Conservation (phyloP, 2,888 invertebrate species). For the Agrotis puta region DNA sequence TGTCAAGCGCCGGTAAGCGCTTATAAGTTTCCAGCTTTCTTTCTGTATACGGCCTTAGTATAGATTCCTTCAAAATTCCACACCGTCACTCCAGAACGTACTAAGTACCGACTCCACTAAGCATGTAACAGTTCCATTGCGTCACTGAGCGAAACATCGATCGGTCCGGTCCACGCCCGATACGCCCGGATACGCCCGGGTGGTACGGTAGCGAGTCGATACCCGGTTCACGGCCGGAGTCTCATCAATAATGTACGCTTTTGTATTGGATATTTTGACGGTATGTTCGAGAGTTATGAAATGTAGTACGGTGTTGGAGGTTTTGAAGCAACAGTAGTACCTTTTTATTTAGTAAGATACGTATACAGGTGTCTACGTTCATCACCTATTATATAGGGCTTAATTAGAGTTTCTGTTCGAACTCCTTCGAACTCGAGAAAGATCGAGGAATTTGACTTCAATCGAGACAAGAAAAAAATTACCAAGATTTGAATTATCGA, state of each 20-base stretch:
- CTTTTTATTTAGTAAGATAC: neutral
- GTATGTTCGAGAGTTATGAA: conserved; percentile 28
- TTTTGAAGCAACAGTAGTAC: neutral
- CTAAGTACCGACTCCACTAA: conserved; percentile 30
- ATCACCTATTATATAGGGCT: no score
- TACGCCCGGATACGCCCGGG: conserved; percentile 68
- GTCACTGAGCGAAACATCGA: conserved; percentile 70
- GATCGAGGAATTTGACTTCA: no score
- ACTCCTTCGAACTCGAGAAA: no score
- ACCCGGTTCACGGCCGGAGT: conserved; percentile 61
- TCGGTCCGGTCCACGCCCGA: conserved; percentile 65
- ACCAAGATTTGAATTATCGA: no score
- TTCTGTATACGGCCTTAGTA: no score
- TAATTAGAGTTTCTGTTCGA: no score
- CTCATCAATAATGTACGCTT: conserved; percentile 61
- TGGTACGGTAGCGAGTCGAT: conserved; percentile 63
- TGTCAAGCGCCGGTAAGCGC: no score
- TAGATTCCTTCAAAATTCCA: neutral
- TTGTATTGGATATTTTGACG: conserved; percentile 53
- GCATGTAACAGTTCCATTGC: conserved; percentile 63
- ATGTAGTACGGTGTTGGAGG: neutral
- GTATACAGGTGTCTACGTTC: neutral
- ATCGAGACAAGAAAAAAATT: no score
- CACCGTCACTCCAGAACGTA: conserved; percentile 13
- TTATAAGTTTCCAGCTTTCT: no score